Evolutionary conservation across 2,888 invertebrate genomes (phyloP), one percentile per base, ranked within the genome.

Genomic region (Sarcophaga caerulescens): DNA sequence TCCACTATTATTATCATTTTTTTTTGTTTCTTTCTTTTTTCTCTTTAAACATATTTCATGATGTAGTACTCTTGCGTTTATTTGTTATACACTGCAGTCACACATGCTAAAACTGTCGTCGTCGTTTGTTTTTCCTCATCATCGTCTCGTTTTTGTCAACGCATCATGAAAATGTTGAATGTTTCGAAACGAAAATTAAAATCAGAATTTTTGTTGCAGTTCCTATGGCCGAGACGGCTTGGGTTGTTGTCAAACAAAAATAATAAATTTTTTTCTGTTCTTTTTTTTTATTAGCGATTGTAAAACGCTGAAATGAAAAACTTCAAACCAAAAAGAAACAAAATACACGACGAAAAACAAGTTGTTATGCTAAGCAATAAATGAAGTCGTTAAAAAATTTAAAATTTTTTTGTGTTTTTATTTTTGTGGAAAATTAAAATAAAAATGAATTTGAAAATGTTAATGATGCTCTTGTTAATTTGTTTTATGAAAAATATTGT

Each of bases 311-410:
- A 4, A 14, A 8, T 47, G 14, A 8, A 14, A 8, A 35, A 35
- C 59, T 35, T 35, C 3, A 25, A 57, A 23, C 25, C 25, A 57
- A 44, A 63, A 52, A 17, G 19, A 63, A 21, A 47, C 11, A 47
- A 47, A 14, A 4, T 2, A 14, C 6, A 47, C 4, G 17, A 52
- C 14, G 52, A 52, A 12, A 17, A 52, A 52, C 52, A 52, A 52
- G 52, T 52, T 52, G 52, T 44, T 89, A 89, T 90, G 91, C 89
- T 89, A 90, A 89, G 89, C 88, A 89, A 89, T 90, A 92, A 91
- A 91, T 91, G 89, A 91, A 91, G 91, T 91, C 92, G 92, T 91
- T 92, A 91, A 91, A 90, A 90, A 89, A 57, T 88, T 81, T 57
- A 59, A 35, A 35, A 35, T 35, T 35, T 35, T 35, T 35, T 35